Evolutionary conservation across 2,113 vertebrate species (phyloP).

Genomic region (Vimba vimba): DNA sequence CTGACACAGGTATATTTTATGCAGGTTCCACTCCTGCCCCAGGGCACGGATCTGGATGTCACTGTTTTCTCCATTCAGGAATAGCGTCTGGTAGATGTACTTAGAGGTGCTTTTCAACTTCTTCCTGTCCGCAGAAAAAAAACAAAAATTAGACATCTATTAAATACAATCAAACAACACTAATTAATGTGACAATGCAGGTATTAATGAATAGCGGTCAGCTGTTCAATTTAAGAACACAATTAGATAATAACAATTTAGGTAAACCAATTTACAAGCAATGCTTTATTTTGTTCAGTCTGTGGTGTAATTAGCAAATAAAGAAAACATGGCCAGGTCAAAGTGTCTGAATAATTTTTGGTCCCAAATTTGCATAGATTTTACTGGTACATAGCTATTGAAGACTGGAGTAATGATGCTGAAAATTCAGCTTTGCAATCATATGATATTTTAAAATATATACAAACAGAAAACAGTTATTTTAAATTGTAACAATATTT

Average conservation of each 20-base stretch:
- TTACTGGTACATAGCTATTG: not conserved
- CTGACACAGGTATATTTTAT: conserved; percentile 97
- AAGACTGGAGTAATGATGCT: not conserved
- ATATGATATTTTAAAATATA: not conserved
- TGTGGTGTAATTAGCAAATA: no score
- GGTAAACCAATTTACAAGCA: no score
- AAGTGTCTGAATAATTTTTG: no score
- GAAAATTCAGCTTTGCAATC: not conserved
- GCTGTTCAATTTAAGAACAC: no score
- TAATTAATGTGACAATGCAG: not conserved
- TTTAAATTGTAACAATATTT: not conserved
- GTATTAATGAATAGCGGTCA: no score
- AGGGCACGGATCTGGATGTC: conserved; percentile 94
- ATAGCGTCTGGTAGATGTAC: conserved; percentile 97
- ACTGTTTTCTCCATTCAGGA: conserved; percentile 96
- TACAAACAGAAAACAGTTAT: no score
- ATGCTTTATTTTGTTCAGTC: no score
- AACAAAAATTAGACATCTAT: not conserved
- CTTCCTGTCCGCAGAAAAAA: conserved; percentile 77
- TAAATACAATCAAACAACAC: not conserved
- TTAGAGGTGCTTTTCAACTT: conserved; percentile 94
- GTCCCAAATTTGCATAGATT: accelerated
- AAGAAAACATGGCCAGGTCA: no score
- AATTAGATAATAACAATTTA: no score
- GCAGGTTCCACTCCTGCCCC: conserved; percentile 95